Conservation (phyloP, 2,888 invertebrate species). For the Clepsis dumicolana region DNA sequence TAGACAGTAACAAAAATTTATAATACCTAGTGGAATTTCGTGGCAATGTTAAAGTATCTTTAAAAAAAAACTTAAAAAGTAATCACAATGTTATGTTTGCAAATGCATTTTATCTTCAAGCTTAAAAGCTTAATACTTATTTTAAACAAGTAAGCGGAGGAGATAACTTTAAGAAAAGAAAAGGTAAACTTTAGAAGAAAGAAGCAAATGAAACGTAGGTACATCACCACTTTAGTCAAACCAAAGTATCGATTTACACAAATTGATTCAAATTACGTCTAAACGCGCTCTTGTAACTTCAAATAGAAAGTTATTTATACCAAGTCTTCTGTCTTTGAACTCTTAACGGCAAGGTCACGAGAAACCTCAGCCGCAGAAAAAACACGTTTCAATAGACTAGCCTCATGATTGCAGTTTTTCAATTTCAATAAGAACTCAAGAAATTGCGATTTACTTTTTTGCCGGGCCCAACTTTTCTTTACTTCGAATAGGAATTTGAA, state of each 20-base stretch:
- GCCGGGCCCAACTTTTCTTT: not conserved
- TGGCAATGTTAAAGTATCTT: too few species aligned
- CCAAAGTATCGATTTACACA: conserved; percentile 27
- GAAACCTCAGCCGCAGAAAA: conserved; percentile 63
- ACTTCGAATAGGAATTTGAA: conserved; percentile 12
- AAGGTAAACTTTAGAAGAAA: conserved; percentile 1
- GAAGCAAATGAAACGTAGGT: conserved; percentile 25
- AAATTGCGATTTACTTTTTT: conserved; percentile 48
- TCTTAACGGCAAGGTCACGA: conserved; percentile 46
- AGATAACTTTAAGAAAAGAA: not conserved
- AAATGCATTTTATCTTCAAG: not conserved
- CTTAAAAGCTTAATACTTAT: not conserved
- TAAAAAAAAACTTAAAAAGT: not conserved
- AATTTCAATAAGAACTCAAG: conserved; percentile 45
- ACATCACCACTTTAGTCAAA: conserved; percentile 23
- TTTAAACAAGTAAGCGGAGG: not conserved
- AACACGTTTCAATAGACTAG: conserved; percentile 53
- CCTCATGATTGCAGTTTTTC: conserved; percentile 53
- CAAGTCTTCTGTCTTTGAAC: conserved; percentile 45
- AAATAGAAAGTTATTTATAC: conserved; percentile 66
- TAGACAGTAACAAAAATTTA: too few species aligned
- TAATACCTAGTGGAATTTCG: not conserved
- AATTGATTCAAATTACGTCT: conserved; percentile 37
- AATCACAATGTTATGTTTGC: not conserved
- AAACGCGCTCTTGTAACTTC: conserved; percentile 60